Evolutionary conservation across 2,113 vertebrate genomes (phyloP), one percentile per base, ranked within the genome.

Genomic region (Budorcas taxicolor): DNA sequence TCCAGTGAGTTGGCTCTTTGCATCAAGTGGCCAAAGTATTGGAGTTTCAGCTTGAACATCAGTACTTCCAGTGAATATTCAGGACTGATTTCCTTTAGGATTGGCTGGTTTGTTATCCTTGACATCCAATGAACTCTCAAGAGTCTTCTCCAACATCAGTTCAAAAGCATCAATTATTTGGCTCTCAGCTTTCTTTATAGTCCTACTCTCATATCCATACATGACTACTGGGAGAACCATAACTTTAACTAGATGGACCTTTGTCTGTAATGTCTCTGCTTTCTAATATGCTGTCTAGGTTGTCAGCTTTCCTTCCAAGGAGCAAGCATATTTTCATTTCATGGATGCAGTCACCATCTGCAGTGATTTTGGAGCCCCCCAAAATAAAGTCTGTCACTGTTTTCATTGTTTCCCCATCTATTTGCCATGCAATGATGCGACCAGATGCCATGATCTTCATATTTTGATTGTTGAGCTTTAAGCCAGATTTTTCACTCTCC

Each of bases 381-480:
- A 12, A 40, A 23, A 71, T 40, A 71, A 40, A 40, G 19, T 40
- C n/a, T 40, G 19, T 71, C 19, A 71, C 19, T 40, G 19, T 71
- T 71, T 40, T 40, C 19, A 71, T 40, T 71, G n/a, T 71, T 71
- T 71, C 10, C n/a, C 67, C 19, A 71, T 40, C 5, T 71, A 40
- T 40, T 71, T 40, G n/a, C n/a, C n/a, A 40, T 71, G 67, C 40
- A 71, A 19, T 40, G 67, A 40, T 23, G n/a, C 1, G 0, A 71
- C 67, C n/a, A 71, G 67, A 71, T 71, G 67, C 67, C n/a, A 71
- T 0, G 1, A 23, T 71, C n/a, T 71, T 71, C 10, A 0, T 71
- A 23, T 71, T 40, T 71, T 71, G 19, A 12, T 40, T 71, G 10
- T 71, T 71, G 19, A 71, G 9, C 12, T 40, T 71, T 40, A 40